Percentiles rank a stretch among this genome's conserved stretches.
Conservation (phyloP, 53 echinoderm and acorn worm species). For the Holothuria leucospilota region DNA sequence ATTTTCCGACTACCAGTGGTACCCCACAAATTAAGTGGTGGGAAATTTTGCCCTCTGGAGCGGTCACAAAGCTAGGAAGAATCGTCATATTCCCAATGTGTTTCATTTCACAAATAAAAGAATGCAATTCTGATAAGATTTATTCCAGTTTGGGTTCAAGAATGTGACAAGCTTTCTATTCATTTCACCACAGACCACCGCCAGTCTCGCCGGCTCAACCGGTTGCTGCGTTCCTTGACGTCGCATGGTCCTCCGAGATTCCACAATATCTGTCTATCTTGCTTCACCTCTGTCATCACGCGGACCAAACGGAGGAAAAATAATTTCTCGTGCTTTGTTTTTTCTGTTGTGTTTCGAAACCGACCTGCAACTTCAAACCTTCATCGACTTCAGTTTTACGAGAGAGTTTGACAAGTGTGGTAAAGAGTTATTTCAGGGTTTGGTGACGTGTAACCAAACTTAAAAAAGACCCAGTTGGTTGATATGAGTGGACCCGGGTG, state of each 20-base stretch:
- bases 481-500: no score
- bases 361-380: conserved; percentile 29
- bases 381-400: conserved; percentile 13
- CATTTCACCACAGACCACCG: background rate
- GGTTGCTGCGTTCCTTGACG: background rate
- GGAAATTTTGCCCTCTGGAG: no score
- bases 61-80: no score
- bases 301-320: conserved; percentile 23
- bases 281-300: conserved; percentile 17
- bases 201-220: background rate
- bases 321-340: conserved; percentile 8
- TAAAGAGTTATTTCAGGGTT: no score
- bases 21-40: no score
- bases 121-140: conserved; percentile 26
- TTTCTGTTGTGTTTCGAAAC: conserved; percentile 34
- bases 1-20: no score
- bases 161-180: conserved; percentile 3
- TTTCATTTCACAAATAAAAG: conserved; percentile 42
- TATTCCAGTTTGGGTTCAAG: conserved; percentile 20
- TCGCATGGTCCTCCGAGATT: conserved; percentile 23
- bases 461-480: no score
- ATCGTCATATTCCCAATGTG: conserved; percentile 12
- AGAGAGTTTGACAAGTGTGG: no score
- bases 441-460: no score
- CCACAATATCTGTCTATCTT: background rate